Evolutionary conservation across 2,113 vertebrate genomes (phyloP).

Genomic region (Alouatta palliata): DNA sequence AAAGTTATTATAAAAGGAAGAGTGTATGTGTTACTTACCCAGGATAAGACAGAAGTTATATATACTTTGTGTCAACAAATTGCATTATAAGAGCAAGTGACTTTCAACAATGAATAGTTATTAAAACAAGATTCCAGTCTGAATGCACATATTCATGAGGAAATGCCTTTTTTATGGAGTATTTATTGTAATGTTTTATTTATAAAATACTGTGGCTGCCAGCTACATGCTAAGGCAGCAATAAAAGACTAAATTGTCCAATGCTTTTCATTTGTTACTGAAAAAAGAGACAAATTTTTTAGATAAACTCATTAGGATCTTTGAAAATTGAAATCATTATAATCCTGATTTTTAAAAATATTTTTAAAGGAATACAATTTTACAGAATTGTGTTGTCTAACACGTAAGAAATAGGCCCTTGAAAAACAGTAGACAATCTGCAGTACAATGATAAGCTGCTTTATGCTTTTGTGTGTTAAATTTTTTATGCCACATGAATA

Average conservation of each 20-base stretch:
- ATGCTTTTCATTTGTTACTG: slow-evolving; percentile 54
- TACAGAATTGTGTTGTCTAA: slow-evolving; percentile 61
- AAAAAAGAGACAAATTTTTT: slow-evolving; percentile 23
- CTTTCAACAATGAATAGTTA: slow-evolving; percentile 9
- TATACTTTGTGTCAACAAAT: neutral
- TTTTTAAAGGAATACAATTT: slow-evolving; percentile 71
- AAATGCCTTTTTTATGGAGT: slow-evolving; percentile 79
- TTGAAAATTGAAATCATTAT: slow-evolving; percentile 65
- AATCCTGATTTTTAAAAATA: slow-evolving; percentile 59
- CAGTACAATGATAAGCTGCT: slow-evolving; percentile 68
- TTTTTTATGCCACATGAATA: slow-evolving; percentile 66
- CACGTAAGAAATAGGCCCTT: slow-evolving; percentile 48
- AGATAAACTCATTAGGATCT: slow-evolving; percentile 57
- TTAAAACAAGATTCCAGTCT: slow-evolving; percentile 48
- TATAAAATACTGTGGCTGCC: slow-evolving; percentile 68
- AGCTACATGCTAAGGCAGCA: slow-evolving; percentile 50
- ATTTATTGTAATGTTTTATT: slow-evolving; percentile 81
- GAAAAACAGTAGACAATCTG: slow-evolving; percentile 56
- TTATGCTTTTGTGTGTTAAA: slow-evolving; percentile 69
- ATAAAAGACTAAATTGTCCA: slow-evolving; percentile 44
- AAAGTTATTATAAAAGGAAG: neutral
- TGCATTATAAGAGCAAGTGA: neutral
- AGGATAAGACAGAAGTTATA: neutral
- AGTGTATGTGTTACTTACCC: neutral
- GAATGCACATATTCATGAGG: slow-evolving; percentile 59